phyloP scores from a whole-genome alignment of 1,140 invertebrate species.

The Megalopta genalis region DNA sequence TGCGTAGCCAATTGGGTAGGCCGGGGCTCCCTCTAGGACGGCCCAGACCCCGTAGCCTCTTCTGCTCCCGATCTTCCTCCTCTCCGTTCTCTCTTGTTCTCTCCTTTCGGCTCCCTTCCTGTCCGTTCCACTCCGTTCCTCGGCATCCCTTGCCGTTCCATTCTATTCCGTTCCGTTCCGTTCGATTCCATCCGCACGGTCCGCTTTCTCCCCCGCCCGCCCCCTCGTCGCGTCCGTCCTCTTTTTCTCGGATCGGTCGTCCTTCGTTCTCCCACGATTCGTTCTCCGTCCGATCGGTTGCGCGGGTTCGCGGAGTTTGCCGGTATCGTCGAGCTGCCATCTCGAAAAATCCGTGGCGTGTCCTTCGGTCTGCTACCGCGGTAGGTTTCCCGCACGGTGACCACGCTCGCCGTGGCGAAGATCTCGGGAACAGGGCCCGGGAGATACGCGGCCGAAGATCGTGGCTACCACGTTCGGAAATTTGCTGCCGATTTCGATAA shows the following conservation, averaged over 20 bases:
- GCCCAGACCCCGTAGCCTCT: constrained; percentile 70
- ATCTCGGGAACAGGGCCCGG: constrained; percentile 32
- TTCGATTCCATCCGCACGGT: too few species aligned
- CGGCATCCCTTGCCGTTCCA: constrained; percentile 4
- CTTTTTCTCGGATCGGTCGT: constrained; percentile 28
- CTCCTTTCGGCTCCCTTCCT: constrained; percentile 20
- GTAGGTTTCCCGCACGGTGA: constrained; percentile 35
- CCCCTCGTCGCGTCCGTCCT: background rate
- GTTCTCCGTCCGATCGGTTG: constrained; percentile 4
- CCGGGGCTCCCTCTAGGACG: constrained; percentile 66
- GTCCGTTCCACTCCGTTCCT: constrained; percentile 33
- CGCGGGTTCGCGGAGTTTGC: constrained; percentile 12
- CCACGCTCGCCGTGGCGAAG: constrained; percentile 31
- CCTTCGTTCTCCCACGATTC: constrained; percentile 10
- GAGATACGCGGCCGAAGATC: constrained; percentile 48
- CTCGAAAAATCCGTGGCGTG: constrained; percentile 52
- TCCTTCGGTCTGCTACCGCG: constrained; percentile 57
- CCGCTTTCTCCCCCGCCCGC: background rate
- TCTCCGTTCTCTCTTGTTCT: constrained; percentile 17
- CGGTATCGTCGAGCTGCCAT: constrained; percentile 56
- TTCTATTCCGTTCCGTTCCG: too few species aligned
- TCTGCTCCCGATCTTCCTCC: constrained; percentile 41
- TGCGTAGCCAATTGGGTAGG: constrained; percentile 75
- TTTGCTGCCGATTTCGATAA: constrained; percentile 56
- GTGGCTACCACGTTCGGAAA: constrained; percentile 53